Evolutionary conservation across 2,113 vertebrate genomes (phyloP), one percentile per base, ranked within the genome.

Genomic region (Lepisosteus oculatus): DNA sequence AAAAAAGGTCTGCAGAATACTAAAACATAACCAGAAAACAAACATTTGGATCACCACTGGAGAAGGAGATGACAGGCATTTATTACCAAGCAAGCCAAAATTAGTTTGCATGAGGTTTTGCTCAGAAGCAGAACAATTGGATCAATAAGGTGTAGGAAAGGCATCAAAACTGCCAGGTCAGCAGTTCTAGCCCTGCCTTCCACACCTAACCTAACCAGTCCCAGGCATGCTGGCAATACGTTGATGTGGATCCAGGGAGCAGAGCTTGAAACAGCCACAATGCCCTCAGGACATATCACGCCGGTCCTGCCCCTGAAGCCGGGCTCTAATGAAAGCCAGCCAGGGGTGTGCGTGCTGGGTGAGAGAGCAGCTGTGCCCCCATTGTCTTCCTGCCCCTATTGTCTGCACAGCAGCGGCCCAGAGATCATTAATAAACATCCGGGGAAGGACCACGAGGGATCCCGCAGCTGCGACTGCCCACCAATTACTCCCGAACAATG

Each of bases 401-500:
- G 61, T 69, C 72, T 47, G 29, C 47, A 56, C 43, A 5, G 41
- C 45, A 55, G 84, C 88, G 86, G 86, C 88, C 83, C 85, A 88
- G 86, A 55, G 15, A 84, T 87, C 89, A 89, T 92, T 92, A 89
- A 91, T 90, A 90, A 89, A 86, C 83, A 81, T 79, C 79, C 69
- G 82, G 79, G 69, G 81, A 61, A 80, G 88, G 84, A 74, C 87
- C 85, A 84, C 73, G 80, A 81, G 87, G 90, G 82, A 89, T 78
- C 80, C 78, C 75, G 89, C 91, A 92, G 90, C 89, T 92, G 91
- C 80, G 77, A 71, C 83, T 75, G 78, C 78, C 86, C 88, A 85
- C 87, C 89, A 93, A 90, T 91, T 92, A 93, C 87, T 83, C 81
- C 78, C 85, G 78, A 8, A 78, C 85, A 90, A 87, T 89, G 83